Evolutionary conservation across 1,140 invertebrate genomes (phyloP).

Genomic region (Laodelphax striatellus): DNA sequence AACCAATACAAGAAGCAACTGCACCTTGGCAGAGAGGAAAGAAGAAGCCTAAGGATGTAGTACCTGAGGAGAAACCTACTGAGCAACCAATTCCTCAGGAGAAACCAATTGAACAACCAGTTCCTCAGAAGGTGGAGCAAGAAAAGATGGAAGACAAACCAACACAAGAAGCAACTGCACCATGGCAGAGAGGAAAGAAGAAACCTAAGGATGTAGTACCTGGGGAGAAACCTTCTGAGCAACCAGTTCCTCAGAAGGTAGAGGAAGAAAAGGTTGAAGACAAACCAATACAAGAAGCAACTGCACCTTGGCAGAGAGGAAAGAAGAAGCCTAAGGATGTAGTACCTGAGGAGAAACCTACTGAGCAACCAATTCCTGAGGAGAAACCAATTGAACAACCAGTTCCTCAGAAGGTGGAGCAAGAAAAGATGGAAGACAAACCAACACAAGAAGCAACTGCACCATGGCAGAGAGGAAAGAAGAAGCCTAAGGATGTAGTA

Average conservation of each 20-base stretch:
- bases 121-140: constrained; percentile 9
- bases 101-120: constrained; percentile 2
- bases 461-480: constrained; percentile 7
- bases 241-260: neutral
- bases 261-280: constrained; percentile 7
- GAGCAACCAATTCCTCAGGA: constrained; percentile 10
- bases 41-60: constrained; percentile 5
- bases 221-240: no score
- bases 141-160: constrained; percentile 21
- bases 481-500: constrained; percentile 5
- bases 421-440: constrained; percentile 8
- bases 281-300: constrained; percentile 14
- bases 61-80: neutral
- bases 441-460: constrained; percentile 13
- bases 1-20: constrained; percentile 11
- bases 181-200: constrained; percentile 3
- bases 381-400: constrained; percentile 15
- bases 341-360: constrained; percentile 16
- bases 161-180: neutral
- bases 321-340: constrained; percentile 14
- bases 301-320: constrained; percentile 1
- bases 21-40: neutral
- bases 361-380: constrained; percentile 13
- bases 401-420: neutral
- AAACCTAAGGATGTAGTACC: neutral